Conservation (phyloP, 2,113 vertebrate species). For the Poeciliopsis turrubarensis region DNA sequence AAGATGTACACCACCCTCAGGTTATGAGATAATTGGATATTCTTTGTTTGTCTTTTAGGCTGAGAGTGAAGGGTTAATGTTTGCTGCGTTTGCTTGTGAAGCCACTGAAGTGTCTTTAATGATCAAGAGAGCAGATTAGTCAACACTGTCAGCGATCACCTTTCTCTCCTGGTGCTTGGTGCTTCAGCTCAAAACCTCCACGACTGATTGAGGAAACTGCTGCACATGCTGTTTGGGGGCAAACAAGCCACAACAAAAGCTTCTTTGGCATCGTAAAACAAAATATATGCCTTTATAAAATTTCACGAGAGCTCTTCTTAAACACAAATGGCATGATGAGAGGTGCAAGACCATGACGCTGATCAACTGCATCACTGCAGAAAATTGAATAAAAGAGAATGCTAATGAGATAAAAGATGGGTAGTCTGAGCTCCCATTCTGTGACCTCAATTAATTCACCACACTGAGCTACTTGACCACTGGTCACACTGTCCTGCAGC, state of each 20-base stretch:
- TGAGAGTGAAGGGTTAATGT: conserved; percentile 69
- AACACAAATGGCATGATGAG: neutral
- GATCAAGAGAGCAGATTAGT: conserved; percentile 84
- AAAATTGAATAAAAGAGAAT: conserved; percentile 53
- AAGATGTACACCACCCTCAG: neutral
- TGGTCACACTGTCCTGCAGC: conserved; percentile 56
- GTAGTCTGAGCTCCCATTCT: conserved; percentile 48
- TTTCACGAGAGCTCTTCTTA: neutral
- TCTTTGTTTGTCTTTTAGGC: conserved; percentile 12
- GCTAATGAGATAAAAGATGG: conserved; percentile 53
- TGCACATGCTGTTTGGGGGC: conserved; percentile 11
- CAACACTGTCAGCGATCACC: conserved; percentile 82
- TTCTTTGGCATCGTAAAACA: neutral
- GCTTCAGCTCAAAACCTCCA: conserved; percentile 61
- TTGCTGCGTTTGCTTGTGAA: conserved; percentile 72
- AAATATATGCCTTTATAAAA: conserved; percentile 6
- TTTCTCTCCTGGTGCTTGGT: conserved; percentile 74
- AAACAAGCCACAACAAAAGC: conserved; percentile 11
- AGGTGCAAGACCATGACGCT: conserved; percentile 7
- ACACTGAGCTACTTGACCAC: conserved; percentile 76
- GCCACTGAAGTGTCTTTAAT: conserved; percentile 71
- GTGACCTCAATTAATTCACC: conserved; percentile 81
- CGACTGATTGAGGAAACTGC: conserved; percentile 31
- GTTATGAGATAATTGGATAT: conserved; percentile 3
- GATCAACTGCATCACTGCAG: conserved; percentile 36